Base-by-base conservation (phyloP, 2,113 vertebrate genomes). In the Mystacornis crossleyi region DNA sequence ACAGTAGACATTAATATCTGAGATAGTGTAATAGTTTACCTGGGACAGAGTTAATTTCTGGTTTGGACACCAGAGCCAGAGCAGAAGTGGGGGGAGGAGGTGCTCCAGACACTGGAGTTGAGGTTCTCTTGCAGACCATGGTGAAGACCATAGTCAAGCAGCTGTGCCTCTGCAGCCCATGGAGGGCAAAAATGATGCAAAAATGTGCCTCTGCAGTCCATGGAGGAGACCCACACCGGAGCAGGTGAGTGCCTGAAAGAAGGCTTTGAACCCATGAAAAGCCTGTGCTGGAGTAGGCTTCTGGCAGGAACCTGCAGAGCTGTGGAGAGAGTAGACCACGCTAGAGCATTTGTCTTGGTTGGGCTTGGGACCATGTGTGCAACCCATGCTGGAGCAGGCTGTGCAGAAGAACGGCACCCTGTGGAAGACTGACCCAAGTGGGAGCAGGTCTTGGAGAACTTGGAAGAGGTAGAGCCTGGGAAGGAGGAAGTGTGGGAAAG, bases 341-440 rank as follows among this genome's bases (percentile, higher is more conserved):
- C 12, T 29, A 15, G 33, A 73, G 7, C 7, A 45, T 0, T 1
- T 38, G 43, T 38, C 15, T 28, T 51, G 43, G 8, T 14, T n/a
- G 15, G 8, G 36, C 36, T 43, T 45, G 43, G 0, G 0, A 45
- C 7, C 13, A 4, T 14, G 5, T 26, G 50, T 9, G 34, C 7
- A 4, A 33, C 3, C 14, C 14, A 16, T 4, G 6, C 4, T 36
- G 23, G 13, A 60, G 10, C 8, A 74, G 23, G 10, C 6, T 60
- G 33, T 45, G 28, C 4, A 5, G 18, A 29, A 51, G 28, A 23
- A n/a, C 3, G 10, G 15, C 4, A 45, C 6, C 4, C 15, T 0
- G 1, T 17, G 23, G 36, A 45, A 73, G 17, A 60, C 7, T 24
- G 33, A 38, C 36, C 18, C 51, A 65, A 4, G 7, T 7, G 5